Percentiles rank a stretch among this genome's conserved stretches.
Evolutionary conservation across 2,888 invertebrate species (phyloP).

Genomic region (Cactoblastis cactorum): DNA sequence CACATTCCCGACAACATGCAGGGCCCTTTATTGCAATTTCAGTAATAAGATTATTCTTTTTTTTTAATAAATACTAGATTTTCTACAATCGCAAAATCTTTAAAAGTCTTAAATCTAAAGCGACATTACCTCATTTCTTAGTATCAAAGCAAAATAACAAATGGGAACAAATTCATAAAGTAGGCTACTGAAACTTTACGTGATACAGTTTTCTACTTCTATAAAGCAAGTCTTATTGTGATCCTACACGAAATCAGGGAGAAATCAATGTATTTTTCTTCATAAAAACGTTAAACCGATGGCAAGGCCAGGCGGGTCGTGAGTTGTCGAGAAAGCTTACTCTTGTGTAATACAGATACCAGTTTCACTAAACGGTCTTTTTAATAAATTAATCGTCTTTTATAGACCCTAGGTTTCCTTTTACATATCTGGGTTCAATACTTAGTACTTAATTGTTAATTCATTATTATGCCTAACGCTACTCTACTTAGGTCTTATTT

Average conservation of each 20-base stretch:
- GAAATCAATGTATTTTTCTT: constrained; percentile 11
- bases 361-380: constrained; percentile 8
- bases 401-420: not conserved
- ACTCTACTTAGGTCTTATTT: too few relatives aligned
- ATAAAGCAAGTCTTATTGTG: constrained; percentile 16
- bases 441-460: too few relatives aligned
- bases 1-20: constrained; percentile 47
- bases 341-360: constrained; percentile 37
- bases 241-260: not conserved
- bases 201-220: constrained; percentile 13
- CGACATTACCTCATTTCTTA: too few relatives aligned
- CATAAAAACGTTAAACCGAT: constrained; percentile 6
- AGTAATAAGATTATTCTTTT: too few relatives aligned
- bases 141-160: not conserved
- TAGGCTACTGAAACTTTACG: not conserved
- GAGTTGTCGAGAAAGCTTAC: constrained; percentile 47
- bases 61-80: too few relatives aligned
- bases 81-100: not conserved
- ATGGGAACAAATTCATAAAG: not conserved
- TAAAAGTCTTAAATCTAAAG: not conserved
- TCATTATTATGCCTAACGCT: too few relatives aligned
- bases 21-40: constrained; percentile 1
- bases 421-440: too few relatives aligned
- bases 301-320: constrained; percentile 48
- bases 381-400: constrained; percentile 1